These are phyloP conservation scores for Thamnophis sirtalis DNA, from an alignment of 2,113 vertebrate genomes.

Conservation along the genomic window DNA sequence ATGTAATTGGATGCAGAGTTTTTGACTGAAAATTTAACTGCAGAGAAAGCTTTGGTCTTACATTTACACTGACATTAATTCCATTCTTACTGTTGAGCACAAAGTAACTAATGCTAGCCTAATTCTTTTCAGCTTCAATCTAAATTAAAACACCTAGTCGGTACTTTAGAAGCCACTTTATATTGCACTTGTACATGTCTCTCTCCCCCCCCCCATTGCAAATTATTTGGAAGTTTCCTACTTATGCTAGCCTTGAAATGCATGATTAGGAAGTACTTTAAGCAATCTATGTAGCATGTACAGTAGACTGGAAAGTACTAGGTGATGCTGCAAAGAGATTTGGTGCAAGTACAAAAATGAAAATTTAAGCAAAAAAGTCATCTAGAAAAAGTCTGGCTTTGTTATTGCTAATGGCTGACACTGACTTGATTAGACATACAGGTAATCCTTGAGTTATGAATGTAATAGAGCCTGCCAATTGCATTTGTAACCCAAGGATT, in stretches of 20 bases:
- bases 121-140: background rate
- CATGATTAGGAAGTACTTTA: background rate
- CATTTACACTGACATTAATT: background rate
- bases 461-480: background rate
- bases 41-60: background rate
- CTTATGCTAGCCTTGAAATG: background rate
- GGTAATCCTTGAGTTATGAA: background rate
- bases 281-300: background rate
- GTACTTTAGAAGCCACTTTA: background rate
- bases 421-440: background rate
- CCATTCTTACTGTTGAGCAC: background rate
- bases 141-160: background rate
- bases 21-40: background rate
- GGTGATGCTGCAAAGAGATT: background rate
- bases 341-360: background rate
- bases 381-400: background rate
- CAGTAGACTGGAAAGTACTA: background rate
- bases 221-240: background rate
- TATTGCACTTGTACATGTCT: background rate
- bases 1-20: constrained; percentile 8
- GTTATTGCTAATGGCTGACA: background rate
- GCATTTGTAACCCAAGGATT: background rate
- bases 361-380: background rate
- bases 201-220: background rate
- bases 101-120: background rate